Base-by-base conservation (phyloP, 2,113 vertebrate genomes). In the Perca schrenkii region DNA sequence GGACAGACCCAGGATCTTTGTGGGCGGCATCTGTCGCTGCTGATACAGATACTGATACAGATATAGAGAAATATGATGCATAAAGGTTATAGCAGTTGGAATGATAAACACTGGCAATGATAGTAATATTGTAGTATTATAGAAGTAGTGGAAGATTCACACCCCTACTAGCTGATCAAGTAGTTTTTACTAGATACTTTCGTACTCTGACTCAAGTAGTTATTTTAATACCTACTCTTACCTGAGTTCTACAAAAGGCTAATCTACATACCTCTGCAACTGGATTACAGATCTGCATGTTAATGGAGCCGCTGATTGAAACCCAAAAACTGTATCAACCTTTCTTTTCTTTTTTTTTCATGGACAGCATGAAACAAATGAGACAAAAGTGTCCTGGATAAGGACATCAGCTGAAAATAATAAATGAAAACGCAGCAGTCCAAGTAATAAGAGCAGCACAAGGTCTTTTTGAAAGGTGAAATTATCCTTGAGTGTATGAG, bases 381-480 rank as follows among this genome's bases (percentile, higher is more conserved):
- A 60, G 13, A 66, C 64, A 46, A 28, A 63, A 77, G 16, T 31
- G 36, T 73, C 50, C 60, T 21, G 28, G 34, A 79, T 49, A 17
- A 83, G 60, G 46, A 74, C 34, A 57, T 60, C 3, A 12, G 40
- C 28, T 56, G 43, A 72, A 69, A 71, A 77, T 50, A 74, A 77
- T 53, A 63, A 68, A 66, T 53, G 12, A 63, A 60, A 84, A 63
- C 63, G 56, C 72, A 58, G 56, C 8, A 14, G 25, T 47, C 63
- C 36, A 58, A 87, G 80, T 52, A 74, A 77, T 74, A 86, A 68
- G 53, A 77, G 74, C 74, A 6, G 40, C 80, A 87, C 86, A 90
- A 88, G 79, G 90, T 89, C 72, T 28, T 87, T 92, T 64, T 62
- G 72, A 76, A 89, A 92, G 86, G 74, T 80, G 75, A 87, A 84